Evolutionary conservation across 2,113 vertebrate species (phyloP).

Genomic region (Platysternon megacephalum): DNA sequence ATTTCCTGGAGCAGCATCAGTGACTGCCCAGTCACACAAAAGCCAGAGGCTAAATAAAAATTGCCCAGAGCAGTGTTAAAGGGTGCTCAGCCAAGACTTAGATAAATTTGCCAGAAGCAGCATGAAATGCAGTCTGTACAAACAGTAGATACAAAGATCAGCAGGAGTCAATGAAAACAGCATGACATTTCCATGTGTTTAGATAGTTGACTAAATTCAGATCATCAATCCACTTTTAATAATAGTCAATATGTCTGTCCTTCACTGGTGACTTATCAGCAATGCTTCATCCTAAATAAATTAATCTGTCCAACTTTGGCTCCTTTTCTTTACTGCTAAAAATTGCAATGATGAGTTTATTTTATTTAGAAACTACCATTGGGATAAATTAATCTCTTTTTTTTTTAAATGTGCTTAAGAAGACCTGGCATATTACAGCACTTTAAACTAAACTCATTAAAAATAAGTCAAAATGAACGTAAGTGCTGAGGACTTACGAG

Average conservation of each 20-base stretch:
- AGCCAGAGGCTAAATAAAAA: not conserved
- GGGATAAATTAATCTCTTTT: not conserved
- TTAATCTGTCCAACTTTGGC: not conserved
- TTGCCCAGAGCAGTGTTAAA: not conserved
- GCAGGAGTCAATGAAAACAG: not conserved
- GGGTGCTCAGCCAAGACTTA: not conserved
- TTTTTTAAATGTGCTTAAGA: not conserved
- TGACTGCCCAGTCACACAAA: not conserved
- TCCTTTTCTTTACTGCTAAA: not conserved
- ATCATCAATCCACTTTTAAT: not conserved
- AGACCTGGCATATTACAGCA: not conserved
- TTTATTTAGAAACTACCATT: not conserved
- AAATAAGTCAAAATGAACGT: not conserved
- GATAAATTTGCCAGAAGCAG: not conserved
- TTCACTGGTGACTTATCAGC: not conserved
- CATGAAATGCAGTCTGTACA: not conserved
- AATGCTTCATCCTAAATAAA: not conserved
- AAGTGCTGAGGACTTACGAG: not conserved
- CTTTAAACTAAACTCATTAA: not conserved
- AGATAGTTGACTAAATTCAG: not conserved
- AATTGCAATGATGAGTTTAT: not conserved
- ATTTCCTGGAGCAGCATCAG: not conserved
- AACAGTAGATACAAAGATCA: not conserved
- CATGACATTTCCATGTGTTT: not conserved
- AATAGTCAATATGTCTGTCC: not conserved